Evolutionary conservation across 2,113 vertebrate genomes (phyloP).

Genomic region (Bufo gargarizans): DNA sequence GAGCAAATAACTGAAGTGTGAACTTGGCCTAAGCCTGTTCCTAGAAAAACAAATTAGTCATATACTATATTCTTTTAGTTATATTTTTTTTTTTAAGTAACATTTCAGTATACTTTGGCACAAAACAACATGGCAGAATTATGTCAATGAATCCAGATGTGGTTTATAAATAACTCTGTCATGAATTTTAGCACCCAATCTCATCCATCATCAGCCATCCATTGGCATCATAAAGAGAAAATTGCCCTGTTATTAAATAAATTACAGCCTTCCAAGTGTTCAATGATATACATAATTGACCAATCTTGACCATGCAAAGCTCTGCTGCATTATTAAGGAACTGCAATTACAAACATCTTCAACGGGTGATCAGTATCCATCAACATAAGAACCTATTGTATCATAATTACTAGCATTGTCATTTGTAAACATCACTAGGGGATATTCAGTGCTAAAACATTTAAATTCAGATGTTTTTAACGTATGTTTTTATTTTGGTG

Average conservation of each 20-base stretch:
- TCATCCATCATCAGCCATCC: constrained; percentile 37
- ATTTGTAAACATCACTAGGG: background rate
- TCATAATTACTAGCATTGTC: constrained; percentile 33
- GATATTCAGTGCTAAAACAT: background rate
- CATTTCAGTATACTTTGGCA: background rate
- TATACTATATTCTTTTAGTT: background rate
- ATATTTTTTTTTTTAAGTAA: too few relatives aligned
- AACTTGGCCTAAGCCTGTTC: background rate
- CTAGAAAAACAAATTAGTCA: background rate
- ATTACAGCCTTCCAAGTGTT: constrained; percentile 45
- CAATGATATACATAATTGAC: constrained; percentile 51
- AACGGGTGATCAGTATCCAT: constrained; percentile 13
- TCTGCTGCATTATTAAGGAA: constrained; percentile 34
- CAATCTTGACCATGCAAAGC: constrained; percentile 36
- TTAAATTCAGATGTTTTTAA: background rate
- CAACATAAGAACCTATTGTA: constrained; percentile 28
- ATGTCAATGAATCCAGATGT: constrained; percentile 19
- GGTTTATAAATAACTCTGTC: constrained; percentile 41
- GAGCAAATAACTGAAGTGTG: too few relatives aligned
- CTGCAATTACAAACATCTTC: constrained; percentile 36
- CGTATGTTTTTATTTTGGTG: constrained; percentile 6
- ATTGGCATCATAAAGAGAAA: constrained; percentile 48
- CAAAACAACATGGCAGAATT: background rate
- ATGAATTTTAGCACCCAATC: background rate
- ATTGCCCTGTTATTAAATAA: constrained; percentile 51